Percentiles rank a stretch among this genome's conserved stretches.
Evolutionary conservation across 1,140 invertebrate genomes (phyloP).

Genomic region (Vanessa tameamea): DNA sequence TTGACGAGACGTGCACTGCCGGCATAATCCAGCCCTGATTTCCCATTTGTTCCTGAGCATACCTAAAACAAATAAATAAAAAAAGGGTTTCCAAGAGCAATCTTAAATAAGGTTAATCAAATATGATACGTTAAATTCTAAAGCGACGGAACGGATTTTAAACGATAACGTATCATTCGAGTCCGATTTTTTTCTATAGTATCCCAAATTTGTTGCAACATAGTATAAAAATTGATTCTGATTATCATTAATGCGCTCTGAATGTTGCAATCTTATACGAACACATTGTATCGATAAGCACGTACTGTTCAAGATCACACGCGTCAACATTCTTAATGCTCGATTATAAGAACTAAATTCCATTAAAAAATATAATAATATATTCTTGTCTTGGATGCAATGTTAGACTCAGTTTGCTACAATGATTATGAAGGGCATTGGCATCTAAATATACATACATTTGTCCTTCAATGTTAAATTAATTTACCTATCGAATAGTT

Average conservation of each 20-base stretch:
- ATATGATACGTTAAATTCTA: too few relatives aligned
- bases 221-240: conserved; percentile 14
- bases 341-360: not conserved
- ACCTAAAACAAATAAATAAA: too few relatives aligned
- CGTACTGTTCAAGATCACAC: conserved; percentile 11
- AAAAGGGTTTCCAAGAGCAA: too few relatives aligned
- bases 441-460: not conserved
- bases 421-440: not conserved
- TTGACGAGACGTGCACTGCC: too few relatives aligned
- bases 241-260: conserved; percentile 16
- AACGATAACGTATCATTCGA: not conserved
- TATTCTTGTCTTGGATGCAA: not conserved
- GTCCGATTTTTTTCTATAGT: not conserved
- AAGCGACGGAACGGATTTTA: not conserved
- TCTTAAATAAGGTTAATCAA: too few relatives aligned
- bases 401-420: not conserved
- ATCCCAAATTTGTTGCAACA: conserved; percentile 2
- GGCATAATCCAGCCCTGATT: too few relatives aligned
- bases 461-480: not conserved
- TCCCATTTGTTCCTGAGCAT: too few relatives aligned
- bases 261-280: conserved; percentile 14
- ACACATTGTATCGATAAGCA: conserved; percentile 15
- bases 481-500: not conserved
- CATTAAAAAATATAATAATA: not conserved
- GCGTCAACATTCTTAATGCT: not conserved